Evolutionary conservation across 2,797 vertebrate species (phyloP).

Genomic region (Syndactyla subalaris): DNA sequence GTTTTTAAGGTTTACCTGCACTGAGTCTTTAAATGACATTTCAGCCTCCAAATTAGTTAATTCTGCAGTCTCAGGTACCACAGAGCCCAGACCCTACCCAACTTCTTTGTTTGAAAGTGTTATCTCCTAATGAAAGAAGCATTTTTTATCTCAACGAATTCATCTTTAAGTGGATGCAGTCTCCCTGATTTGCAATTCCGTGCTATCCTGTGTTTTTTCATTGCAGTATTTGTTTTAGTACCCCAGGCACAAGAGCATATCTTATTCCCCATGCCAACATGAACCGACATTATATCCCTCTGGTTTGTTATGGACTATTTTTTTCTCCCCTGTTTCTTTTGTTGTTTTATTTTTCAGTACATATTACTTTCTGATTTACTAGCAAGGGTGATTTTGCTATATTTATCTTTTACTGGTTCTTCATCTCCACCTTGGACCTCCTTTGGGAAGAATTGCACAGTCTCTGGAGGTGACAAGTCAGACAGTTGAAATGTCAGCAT

Average conservation of each 20-base stretch:
- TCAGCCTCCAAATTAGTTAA: neutral
- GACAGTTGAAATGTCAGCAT: conserved; percentile 10
- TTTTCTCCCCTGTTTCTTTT: neutral
- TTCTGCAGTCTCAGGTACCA: neutral
- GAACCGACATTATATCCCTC: neutral
- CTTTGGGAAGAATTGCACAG: neutral
- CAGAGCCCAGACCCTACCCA: neutral
- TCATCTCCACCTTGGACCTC: neutral
- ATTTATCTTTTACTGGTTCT: conserved; percentile 23
- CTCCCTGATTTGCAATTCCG: neutral
- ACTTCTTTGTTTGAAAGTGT: neutral
- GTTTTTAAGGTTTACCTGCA: neutral
- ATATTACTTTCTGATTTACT: neutral
- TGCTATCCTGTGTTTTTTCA: neutral
- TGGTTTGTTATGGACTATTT: neutral
- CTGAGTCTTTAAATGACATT: neutral
- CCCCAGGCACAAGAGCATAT: neutral
- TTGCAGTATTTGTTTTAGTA: neutral
- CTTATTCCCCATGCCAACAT: neutral
- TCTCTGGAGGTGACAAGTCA: neutral
- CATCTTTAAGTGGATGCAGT: neutral
- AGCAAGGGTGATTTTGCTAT: neutral
- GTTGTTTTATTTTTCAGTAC: neutral
- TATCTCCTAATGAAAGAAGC: neutral
- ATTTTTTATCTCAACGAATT: neutral